Evolutionary conservation across 2,797 vertebrate species (phyloP), one percentile per base, ranked within the genome.

Genomic region (Neosalanx taihuensis): DNA sequence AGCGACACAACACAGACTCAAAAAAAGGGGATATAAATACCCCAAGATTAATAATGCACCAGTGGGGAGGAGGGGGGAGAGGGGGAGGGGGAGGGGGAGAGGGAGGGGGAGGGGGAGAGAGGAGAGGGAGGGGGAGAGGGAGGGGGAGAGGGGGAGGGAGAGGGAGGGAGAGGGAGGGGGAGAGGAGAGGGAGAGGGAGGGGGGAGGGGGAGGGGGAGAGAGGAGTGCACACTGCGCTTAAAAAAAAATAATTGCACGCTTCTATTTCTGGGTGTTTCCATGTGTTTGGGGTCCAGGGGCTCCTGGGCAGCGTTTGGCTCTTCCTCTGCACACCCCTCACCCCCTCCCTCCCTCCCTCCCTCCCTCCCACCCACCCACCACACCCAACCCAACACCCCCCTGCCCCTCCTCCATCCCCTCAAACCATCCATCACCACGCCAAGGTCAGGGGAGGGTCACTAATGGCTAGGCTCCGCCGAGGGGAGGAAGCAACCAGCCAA

Each of bases 1-100:
- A 76, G 83, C 74, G 81, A 80, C 86, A 84, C 72, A 82, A 84
- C 84, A 82, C 77, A 82, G 72, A 83, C 78, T 76, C 72, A 79
- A 72, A 81, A 82, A 77, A 72, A 35, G 65, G 57, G 74, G 83
- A 78, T 84, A 84, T 77, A 83, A 82, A 83, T 84, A 84, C 73
- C 71, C 57, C 61, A 56, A 75, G 83, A 84, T 84, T 84, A 84
- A 82, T 84, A 82, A 82, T 84, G 80, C 78, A 77, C 83, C 64
- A 69, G 23, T 18, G 37, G 33, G 35, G 12, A 20, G 18, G n/a
- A 12, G 63, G 5, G 5, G 18, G 35, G 13, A n/a, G 6, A 18
- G 53, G 15, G 53, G 53, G 17, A 18, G n/a, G 53, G n/a, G 3
- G 17, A 18, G 53, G 15, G 53, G 53, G 17, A 18, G n/a, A 15